Evolutionary conservation across 2,888 invertebrate species (phyloP), one percentile per base, ranked within the genome.

Genomic region (Pemphredon lugubris): DNA sequence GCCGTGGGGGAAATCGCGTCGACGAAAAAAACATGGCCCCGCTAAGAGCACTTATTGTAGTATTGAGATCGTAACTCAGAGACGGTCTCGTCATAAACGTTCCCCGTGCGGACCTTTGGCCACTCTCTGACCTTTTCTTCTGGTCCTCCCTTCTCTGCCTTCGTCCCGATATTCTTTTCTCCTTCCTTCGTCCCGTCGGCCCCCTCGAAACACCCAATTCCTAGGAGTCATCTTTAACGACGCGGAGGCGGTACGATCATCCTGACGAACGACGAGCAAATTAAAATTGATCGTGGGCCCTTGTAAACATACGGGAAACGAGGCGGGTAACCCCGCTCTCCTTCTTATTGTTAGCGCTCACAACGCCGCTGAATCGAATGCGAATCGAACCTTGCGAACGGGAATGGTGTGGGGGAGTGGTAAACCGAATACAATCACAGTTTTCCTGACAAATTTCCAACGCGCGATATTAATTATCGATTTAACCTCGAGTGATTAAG

Each of bases 1-100:
- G 72, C 48, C 59, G 64, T 51, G 64, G 34, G 69, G 60, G 68
- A 57, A 54, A 59, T 80, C 73, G 72, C 66, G 63, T 68, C 67
- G 79, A 48, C 34, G 58, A 60, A 73, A 74, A 79, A 82, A 81
- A 83, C 82, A 84, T 81, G 82, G 79, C 84, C 69, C 77, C 39
- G 77, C 83, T 86, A 85, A 87, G 82, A 86, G 83, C 86, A 84
- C 85, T 87, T 88, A 87, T 88, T 87, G 84, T 87, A 83, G 87
- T 86, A 88, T 88, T 87, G 87, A 83, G 86, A 88, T 85, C 87
- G 86, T 89, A 89, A 89, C 84, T 89, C 86, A 87, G 84, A 60
- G 71, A 68, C 79, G 79, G 69, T 72, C 77, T 77, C 79, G 84
- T 88, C 88, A 86, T 89, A 89, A 89, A 89, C 79, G 89, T 85